Percentiles rank a stretch among this genome's conserved stretches.
Conservation (phyloP, 2,113 vertebrate species). For the Phylloscopus trochilus region DNA sequence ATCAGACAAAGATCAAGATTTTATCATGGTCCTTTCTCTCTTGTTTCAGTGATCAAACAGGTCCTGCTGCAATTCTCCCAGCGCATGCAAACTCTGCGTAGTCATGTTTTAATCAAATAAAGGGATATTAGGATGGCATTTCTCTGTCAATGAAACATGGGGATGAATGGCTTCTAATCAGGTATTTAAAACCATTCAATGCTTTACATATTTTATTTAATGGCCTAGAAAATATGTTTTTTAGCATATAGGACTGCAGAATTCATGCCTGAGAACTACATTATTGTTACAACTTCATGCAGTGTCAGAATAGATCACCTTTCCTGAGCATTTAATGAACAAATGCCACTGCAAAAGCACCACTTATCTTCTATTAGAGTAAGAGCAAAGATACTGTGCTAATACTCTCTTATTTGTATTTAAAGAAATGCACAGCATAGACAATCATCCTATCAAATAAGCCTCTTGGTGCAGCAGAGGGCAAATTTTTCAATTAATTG, state of each 20-base stretch:
- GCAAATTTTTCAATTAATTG: background rate
- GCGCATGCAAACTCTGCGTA: accelerated
- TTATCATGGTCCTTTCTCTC: background rate
- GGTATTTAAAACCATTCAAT: background rate
- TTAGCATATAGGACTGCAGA: background rate
- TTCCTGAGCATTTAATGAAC: constrained; percentile 38
- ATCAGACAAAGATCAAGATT: background rate
- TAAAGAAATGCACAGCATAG: background rate
- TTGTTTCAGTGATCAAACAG: background rate
- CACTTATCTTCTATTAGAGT: constrained; percentile 26
- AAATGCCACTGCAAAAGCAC: constrained; percentile 47
- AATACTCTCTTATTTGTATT: constrained; percentile 29
- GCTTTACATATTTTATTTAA: background rate
- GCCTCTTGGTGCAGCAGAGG: background rate
- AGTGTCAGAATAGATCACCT: constrained; percentile 16
- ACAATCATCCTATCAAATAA: background rate
- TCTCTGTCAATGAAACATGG: background rate
- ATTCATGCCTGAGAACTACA: constrained; percentile 34
- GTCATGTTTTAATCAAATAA: background rate
- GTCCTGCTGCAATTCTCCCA: background rate
- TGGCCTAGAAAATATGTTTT: background rate
- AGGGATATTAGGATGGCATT: background rate
- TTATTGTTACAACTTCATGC: constrained; percentile 36
- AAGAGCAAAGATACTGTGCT: constrained; percentile 31
- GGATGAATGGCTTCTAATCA: background rate